Evolutionary conservation across 2,888 invertebrate species (phyloP).

Genomic region (Hipparchia sbordonii): DNA sequence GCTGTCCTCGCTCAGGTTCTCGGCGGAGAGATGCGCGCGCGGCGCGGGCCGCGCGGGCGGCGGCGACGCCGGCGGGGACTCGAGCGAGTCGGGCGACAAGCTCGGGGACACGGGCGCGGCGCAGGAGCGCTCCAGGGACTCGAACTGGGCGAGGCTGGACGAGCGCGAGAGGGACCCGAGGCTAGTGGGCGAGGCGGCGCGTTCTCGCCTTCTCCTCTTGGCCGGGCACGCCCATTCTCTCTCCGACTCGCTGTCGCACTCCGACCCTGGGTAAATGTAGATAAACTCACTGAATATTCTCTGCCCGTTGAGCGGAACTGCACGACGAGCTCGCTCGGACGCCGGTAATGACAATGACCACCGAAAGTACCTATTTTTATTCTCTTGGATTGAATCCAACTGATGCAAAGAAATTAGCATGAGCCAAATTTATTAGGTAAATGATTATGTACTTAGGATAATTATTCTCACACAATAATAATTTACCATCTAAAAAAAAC

Average conservation of each 20-base stretch:
- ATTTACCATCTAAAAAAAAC: not conserved
- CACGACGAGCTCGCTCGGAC: conserved; percentile 51
- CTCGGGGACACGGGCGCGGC: conserved; percentile 73
- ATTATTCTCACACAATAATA: not conserved
- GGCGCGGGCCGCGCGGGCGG: conserved; percentile 64
- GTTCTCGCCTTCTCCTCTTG: conserved; percentile 87
- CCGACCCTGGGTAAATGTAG: conserved; percentile 64
- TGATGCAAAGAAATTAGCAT: conserved; percentile 17
- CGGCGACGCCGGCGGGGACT: conserved; percentile 70
- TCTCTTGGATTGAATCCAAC: conserved; percentile 61
- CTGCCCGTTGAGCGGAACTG: conserved; percentile 6
- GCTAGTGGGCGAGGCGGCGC: conserved; percentile 70
- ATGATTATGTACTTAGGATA: not conserved
- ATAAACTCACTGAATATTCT: conserved; percentile 41
- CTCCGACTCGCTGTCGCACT: conserved; percentile 86
- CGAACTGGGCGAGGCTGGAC: conserved; percentile 92
- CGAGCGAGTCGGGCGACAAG: conserved; percentile 77
- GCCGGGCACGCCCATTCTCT: conserved; percentile 89
- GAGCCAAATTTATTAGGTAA: not conserved
- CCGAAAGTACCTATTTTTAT: conserved; percentile 46
- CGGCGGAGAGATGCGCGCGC: conserved; percentile 85
- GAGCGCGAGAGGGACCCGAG: conserved; percentile 87
- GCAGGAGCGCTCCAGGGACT: conserved; percentile 87
- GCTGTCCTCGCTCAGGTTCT: conserved; percentile 91
- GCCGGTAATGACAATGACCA: conserved; percentile 76